A percentile compares a stretch with the other conserved stretches of the same genome.
These are phyloP conservation scores for Eptatretus atami DNA, from an alignment of 2,797 vertebrate genomes.

Conservation along the genomic window DNA sequence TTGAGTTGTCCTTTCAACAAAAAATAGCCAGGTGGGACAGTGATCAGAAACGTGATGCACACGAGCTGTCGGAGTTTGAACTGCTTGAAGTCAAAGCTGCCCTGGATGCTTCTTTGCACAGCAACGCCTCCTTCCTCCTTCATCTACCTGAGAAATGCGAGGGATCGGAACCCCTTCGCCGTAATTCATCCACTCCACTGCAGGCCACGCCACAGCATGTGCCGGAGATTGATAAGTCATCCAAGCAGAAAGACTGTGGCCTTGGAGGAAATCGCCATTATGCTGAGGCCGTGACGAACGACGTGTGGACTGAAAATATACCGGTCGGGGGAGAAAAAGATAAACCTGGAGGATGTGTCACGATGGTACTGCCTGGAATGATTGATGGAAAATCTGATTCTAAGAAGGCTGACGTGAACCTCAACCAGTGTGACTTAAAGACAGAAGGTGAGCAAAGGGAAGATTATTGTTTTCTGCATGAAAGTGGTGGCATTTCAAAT, in stretches of 20 bases:
- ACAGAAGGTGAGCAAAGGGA: too few relatives aligned
- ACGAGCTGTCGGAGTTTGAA: constrained; percentile 76
- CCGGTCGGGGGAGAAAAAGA: too few relatives aligned
- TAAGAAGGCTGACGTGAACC: too few relatives aligned
- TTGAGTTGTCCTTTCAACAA: constrained; percentile 23
- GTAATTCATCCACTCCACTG: not conserved
- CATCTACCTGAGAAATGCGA: not conserved
- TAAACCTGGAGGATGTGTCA: too few relatives aligned
- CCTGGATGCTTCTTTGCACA: constrained; percentile 76
- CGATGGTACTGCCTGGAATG: too few relatives aligned
- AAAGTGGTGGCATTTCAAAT: too few relatives aligned
- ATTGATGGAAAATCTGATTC: too few relatives aligned
- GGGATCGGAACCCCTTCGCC: not conserved
- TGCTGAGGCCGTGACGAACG: too few relatives aligned
- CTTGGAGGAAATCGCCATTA: too few relatives aligned
- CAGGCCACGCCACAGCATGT: not conserved
- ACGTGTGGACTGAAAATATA: too few relatives aligned
- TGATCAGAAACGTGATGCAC: constrained; percentile 29
- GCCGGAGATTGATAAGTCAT: not conserved
- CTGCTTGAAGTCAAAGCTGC: constrained; percentile 57
- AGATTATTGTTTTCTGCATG: too few relatives aligned
- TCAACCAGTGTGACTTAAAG: too few relatives aligned
- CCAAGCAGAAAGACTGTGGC: not conserved
- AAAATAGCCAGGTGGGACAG: constrained; percentile 33
- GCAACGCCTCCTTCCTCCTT: constrained; percentile 54